These are phyloP conservation scores for Ptychadena robeensis DNA, from an alignment of 2,797 vertebrate species.

Conservation along the genomic window DNA sequence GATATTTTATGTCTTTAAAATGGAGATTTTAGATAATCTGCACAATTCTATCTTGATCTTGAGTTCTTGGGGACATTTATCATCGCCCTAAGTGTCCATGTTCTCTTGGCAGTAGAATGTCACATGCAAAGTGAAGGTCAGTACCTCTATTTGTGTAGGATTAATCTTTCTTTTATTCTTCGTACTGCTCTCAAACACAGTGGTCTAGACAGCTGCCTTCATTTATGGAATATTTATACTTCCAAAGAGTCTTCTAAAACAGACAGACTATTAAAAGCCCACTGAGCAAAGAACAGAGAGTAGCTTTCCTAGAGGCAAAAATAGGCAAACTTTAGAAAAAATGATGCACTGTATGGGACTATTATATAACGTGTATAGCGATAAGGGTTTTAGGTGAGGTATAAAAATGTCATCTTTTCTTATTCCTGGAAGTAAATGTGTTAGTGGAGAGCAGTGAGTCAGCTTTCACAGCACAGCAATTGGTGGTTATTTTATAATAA, in stretches of 20 bases:
- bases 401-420: slow-evolving; percentile 14
- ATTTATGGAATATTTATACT: slow-evolving; percentile 51
- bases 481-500: neutral
- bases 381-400: slow-evolving; percentile 29
- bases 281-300: slow-evolving; percentile 22
- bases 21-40: slow-evolving; percentile 36
- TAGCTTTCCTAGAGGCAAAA: slow-evolving; percentile 36
- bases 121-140: slow-evolving; percentile 47
- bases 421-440: slow-evolving; percentile 35
- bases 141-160: slow-evolving; percentile 44
- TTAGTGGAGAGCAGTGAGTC: slow-evolving; percentile 1
- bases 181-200: slow-evolving; percentile 37
- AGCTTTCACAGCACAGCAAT: slow-evolving; percentile 3
- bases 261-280: slow-evolving; percentile 28
- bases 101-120: neutral
- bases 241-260: slow-evolving; percentile 21
- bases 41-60: slow-evolving; percentile 25
- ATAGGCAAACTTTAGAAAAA: slow-evolving; percentile 25
- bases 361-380: slow-evolving; percentile 21
- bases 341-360: slow-evolving; percentile 1
- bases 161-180: slow-evolving; percentile 49
- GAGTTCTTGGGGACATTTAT: slow-evolving; percentile 31
- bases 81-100: slow-evolving; percentile 32
- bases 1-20: slow-evolving; percentile 35
- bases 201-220: slow-evolving; percentile 41